Evolutionary conservation across 1,140 invertebrate species (phyloP).

Genomic region (Heliconius hermathena): DNA sequence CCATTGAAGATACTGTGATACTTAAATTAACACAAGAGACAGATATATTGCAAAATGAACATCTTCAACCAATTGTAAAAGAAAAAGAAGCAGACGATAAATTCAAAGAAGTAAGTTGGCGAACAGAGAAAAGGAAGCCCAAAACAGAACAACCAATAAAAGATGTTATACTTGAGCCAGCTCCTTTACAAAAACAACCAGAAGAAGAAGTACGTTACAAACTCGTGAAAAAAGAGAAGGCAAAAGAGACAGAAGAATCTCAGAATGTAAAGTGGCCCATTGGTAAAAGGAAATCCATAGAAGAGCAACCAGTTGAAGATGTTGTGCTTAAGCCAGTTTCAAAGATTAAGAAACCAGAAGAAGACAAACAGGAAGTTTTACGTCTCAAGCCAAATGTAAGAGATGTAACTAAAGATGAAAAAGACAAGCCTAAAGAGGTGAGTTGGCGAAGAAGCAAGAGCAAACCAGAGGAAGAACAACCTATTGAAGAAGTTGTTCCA

Average conservation of each 20-base stretch:
- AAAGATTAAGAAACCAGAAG: constrained; percentile 31
- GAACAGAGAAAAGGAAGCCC: constrained; percentile 35
- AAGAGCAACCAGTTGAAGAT: constrained; percentile 44
- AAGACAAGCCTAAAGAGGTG: constrained; percentile 32
- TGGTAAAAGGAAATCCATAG: constrained; percentile 37
- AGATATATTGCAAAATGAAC: constrained; percentile 46
- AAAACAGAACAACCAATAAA: constrained; percentile 35
- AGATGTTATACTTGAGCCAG: constrained; percentile 35
- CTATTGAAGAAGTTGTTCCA: constrained; percentile 40
- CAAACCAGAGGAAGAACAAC: background rate
- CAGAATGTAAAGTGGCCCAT: constrained; percentile 39
- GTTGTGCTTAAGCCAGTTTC: constrained; percentile 28
- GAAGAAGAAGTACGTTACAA: constrained; percentile 39
- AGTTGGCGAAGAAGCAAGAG: constrained; percentile 39
- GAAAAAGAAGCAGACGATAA: constrained; percentile 13
- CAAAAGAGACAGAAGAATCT: constrained; percentile 1
- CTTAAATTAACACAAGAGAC: constrained; percentile 15
- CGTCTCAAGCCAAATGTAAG: constrained; percentile 25
- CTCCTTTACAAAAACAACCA: constrained; percentile 26
- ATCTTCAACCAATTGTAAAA: constrained; percentile 6
- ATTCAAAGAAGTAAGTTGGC: constrained; percentile 39
- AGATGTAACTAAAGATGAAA: constrained; percentile 14
- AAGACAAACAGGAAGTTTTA: constrained; percentile 42
- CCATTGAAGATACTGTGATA: constrained; percentile 26
- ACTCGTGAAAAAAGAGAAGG: constrained; percentile 1